Conservation (phyloP, 2,797 vertebrate genomes). For the Simalia tracyae region DNA sequence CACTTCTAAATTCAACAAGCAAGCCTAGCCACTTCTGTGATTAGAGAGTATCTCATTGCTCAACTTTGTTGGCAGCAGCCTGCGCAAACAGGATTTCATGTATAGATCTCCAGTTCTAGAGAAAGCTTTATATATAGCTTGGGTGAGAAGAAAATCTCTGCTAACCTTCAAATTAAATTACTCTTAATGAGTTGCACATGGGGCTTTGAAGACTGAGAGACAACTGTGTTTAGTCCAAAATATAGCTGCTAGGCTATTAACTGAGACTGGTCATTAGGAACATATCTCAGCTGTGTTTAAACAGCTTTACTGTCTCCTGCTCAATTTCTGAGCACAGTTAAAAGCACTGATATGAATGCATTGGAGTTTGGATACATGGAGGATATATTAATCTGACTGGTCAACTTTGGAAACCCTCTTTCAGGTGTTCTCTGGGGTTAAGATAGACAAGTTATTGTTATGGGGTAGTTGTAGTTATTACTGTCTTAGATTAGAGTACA, state of each 20-base stretch:
- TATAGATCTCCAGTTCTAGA: not conserved
- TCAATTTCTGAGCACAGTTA: not conserved
- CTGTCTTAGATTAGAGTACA: not conserved
- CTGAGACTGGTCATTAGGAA: not conserved
- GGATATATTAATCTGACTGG: not conserved
- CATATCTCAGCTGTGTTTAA: not conserved
- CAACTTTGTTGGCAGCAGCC: not conserved
- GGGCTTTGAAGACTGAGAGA: not conserved
- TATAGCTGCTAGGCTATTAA: not conserved
- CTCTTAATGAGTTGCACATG: not conserved
- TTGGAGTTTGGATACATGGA: not conserved
- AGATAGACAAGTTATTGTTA: not conserved
- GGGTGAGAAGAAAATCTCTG: not conserved
- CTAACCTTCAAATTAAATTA: not conserved
- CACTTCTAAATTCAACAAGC: not conserved
- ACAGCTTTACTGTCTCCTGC: not conserved
- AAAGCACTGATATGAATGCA: not conserved
- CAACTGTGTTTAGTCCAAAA: not conserved
- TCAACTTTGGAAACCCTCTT: not conserved
- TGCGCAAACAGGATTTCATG: not conserved
- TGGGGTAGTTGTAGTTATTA: not conserved
- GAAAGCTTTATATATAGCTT: not conserved
- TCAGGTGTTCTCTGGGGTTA: not conserved
- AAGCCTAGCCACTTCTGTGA: not conserved
- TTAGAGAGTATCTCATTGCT: not conserved